A percentile compares a stretch with the other conserved stretches of the same genome.
Evolutionary conservation across 2,113 vertebrate species (phyloP).

Genomic region (Eudyptes chrysolophus): DNA sequence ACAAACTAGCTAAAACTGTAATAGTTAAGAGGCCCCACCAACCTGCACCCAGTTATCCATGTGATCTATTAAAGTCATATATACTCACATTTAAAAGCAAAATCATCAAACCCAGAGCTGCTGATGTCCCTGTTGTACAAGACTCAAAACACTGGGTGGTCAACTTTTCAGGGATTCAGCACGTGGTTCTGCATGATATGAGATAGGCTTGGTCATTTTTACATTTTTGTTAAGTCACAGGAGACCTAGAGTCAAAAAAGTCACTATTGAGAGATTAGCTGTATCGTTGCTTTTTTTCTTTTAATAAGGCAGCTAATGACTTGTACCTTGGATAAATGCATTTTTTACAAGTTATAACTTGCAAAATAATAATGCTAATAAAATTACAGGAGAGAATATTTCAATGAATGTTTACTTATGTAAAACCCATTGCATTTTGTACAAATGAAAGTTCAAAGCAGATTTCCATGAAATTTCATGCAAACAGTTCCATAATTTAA

Average conservation of each 20-base stretch:
- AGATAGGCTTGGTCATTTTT: neutral
- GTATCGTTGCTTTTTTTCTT: neutral
- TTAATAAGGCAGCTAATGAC: neutral
- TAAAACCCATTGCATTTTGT: neutral
- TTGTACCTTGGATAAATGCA: neutral
- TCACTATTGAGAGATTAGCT: neutral
- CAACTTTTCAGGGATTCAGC: neutral
- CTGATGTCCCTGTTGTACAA: accelerated
- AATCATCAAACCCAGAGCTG: neutral
- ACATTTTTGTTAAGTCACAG: neutral
- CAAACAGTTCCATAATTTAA: neutral
- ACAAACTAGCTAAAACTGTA: neutral
- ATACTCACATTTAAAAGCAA: neutral
- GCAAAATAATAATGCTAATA: neutral
- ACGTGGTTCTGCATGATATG: neutral
- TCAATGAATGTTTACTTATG: neutral
- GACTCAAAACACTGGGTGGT: neutral
- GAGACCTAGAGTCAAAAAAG: neutral
- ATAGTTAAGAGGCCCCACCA: neutral
- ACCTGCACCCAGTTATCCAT: neutral
- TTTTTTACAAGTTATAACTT: neutral
- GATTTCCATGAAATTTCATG: neutral
- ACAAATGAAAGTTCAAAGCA: neutral
- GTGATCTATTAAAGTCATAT: neutral
- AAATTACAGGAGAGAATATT: neutral